A percentile compares a stretch with the other conserved stretches of the same genome.
phyloP scores from a whole-genome alignment of 2,888 invertebrate species.

The Scaptodrosophila latifasciaeformis region DNA sequence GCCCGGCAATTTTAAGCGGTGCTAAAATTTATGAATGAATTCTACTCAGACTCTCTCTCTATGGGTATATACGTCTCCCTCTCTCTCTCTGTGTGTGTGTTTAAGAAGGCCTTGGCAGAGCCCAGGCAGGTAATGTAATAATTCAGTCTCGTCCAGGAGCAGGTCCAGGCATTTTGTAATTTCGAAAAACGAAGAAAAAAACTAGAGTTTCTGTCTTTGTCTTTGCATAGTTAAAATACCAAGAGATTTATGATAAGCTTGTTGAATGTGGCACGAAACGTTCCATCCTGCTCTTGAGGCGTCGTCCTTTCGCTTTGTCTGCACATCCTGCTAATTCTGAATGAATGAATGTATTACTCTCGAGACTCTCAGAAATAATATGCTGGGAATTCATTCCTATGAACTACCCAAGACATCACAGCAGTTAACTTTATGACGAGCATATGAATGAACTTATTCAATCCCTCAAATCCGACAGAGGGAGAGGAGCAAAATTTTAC shows the following conservation, averaged over 20 bases:
- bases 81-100: no score
- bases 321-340: slow-evolving; percentile 46
- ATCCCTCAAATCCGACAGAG: no score
- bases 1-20: slow-evolving; percentile 49
- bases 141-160: slow-evolving; percentile 41
- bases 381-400: no score
- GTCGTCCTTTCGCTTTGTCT: not conserved
- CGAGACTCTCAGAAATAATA: slow-evolving; percentile 14
- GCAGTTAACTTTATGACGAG: no score
- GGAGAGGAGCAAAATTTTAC: no score
- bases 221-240: slow-evolving; percentile 49
- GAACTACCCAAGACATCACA: no score
- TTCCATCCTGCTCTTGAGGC: no score
- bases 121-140: slow-evolving; percentile 52
- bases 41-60: no score
- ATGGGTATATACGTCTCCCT: no score
- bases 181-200: no score
- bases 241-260: slow-evolving; percentile 53
- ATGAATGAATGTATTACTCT: slow-evolving; percentile 63
- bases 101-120: no score
- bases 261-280: slow-evolving; percentile 35
- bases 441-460: no score
- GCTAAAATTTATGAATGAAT: slow-evolving; percentile 62
- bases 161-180: slow-evolving; percentile 10
- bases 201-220: slow-evolving; percentile 45